Evolutionary conservation across 2,797 vertebrate species (phyloP).

Genomic region (Sibirionetta formosa): DNA sequence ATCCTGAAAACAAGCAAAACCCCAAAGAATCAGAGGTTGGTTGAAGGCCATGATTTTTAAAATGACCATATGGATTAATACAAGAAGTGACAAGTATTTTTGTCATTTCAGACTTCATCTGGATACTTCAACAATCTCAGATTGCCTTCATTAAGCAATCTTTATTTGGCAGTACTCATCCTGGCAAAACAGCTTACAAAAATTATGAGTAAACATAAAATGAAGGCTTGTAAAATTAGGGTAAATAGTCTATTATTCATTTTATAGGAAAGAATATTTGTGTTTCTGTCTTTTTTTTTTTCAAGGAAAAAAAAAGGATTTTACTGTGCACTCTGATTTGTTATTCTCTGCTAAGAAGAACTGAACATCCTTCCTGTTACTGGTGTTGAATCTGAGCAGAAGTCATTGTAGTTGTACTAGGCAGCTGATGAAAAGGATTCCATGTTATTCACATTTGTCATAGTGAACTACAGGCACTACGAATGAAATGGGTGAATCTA

Average conservation of each 20-base stretch:
- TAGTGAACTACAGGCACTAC: not conserved
- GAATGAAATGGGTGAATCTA: not conserved
- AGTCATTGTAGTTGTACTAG: not conserved
- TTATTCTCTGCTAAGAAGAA: not conserved
- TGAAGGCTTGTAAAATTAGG: not conserved
- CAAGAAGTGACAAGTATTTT: not conserved
- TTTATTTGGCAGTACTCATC: not conserved
- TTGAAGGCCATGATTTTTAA: not conserved
- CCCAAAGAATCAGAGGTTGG: not conserved
- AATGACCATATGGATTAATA: not conserved
- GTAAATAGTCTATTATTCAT: not conserved
- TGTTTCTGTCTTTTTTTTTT: conserved; percentile 15
- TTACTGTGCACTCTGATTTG: not conserved
- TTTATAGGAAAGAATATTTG: not conserved
- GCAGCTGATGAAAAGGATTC: not conserved
- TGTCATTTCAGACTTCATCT: not conserved
- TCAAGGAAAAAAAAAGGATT: not conserved
- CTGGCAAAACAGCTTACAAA: not conserved
- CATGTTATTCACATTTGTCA: not conserved
- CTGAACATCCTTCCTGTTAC: not conserved
- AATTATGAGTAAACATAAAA: not conserved
- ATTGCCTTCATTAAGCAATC: not conserved
- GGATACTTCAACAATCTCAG: not conserved
- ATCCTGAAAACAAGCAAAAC: not conserved
- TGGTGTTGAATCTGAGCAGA: not conserved